phyloP scores from a whole-genome alignment of 1,140 invertebrate species.

The Dendroctonus valens region DNA sequence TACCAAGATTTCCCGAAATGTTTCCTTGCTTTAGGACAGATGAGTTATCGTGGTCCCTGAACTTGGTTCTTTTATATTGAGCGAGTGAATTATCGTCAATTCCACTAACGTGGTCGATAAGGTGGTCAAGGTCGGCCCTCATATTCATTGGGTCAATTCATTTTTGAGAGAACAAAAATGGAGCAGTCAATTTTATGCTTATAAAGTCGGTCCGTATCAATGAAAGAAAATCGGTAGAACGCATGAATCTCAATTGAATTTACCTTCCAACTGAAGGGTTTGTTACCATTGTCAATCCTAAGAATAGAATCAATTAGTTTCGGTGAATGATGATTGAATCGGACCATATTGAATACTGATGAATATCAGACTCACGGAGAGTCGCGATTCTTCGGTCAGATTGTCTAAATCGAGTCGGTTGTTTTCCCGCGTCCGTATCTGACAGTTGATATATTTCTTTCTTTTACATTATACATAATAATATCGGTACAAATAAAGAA shows the following conservation, averaged over 20 bases:
- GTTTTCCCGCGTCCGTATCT: constrained; percentile 29
- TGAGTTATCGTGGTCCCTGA: too few relatives aligned
- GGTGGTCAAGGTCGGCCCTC: too few relatives aligned
- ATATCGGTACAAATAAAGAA: constrained; percentile 34
- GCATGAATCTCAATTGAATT: constrained; percentile 5
- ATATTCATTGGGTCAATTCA: background rate
- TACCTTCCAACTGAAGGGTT: constrained; percentile 15
- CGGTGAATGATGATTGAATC: constrained; percentile 36
- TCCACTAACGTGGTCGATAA: too few relatives aligned
- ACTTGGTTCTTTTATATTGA: too few relatives aligned
- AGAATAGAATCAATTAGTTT: constrained; percentile 42
- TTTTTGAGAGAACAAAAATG: background rate
- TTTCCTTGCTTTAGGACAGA: too few relatives aligned
- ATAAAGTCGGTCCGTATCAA: background rate
- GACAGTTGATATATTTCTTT: constrained; percentile 41
- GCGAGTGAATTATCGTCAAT: too few relatives aligned
- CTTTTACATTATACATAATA: constrained; percentile 38
- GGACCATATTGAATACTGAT: constrained; percentile 41
- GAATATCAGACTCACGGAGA: constrained; percentile 33
- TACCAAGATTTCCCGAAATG: too few relatives aligned
- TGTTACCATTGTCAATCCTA: constrained; percentile 36
- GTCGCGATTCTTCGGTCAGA: constrained; percentile 36
- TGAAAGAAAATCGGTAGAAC: background rate
- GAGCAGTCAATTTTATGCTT: background rate
- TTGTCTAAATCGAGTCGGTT: constrained; percentile 35